phyloP scores from a whole-genome alignment of 2,113 vertebrate genomes.

The Craseonycteris thonglongyai region DNA sequence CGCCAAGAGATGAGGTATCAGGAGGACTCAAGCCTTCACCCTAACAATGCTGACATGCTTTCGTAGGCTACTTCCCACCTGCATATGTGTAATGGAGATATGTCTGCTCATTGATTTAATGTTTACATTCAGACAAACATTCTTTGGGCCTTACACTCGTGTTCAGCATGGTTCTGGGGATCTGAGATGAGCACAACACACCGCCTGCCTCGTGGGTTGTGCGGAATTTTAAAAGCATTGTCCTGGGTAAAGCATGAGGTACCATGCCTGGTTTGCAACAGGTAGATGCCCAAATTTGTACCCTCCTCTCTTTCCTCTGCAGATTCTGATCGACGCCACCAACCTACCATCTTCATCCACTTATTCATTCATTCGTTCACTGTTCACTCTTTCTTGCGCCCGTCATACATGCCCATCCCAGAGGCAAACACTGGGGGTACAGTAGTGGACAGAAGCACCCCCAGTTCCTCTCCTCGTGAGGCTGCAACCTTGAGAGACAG shows the following conservation, averaged over 20 bases:
- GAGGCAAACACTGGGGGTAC: not conserved
- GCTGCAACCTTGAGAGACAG: not conserved
- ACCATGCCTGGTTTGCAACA: not conserved
- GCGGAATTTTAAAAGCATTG: not conserved
- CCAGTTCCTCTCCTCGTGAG: not conserved
- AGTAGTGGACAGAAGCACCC: not conserved
- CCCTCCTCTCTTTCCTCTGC: not conserved
- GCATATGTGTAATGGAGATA: fast-evolving
- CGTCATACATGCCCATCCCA: not conserved
- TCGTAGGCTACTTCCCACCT: not conserved
- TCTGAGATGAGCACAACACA: not conserved
- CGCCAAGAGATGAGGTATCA: not conserved
- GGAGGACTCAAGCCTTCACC: not conserved
- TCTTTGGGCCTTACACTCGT: fast-evolving
- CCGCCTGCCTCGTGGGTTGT: not conserved
- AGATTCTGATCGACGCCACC: not conserved
- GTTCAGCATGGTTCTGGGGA: not conserved
- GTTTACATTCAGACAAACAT: not conserved
- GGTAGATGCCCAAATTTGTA: not conserved
- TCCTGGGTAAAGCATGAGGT: not conserved
- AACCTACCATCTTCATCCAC: not conserved
- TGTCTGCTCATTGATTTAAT: not conserved
- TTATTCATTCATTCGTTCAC: not conserved
- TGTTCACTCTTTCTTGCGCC: not conserved
- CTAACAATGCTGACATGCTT: not conserved